phyloP scores from a whole-genome alignment of 1,140 invertebrate genomes.

The Lutraria rhynchaena region DNA sequence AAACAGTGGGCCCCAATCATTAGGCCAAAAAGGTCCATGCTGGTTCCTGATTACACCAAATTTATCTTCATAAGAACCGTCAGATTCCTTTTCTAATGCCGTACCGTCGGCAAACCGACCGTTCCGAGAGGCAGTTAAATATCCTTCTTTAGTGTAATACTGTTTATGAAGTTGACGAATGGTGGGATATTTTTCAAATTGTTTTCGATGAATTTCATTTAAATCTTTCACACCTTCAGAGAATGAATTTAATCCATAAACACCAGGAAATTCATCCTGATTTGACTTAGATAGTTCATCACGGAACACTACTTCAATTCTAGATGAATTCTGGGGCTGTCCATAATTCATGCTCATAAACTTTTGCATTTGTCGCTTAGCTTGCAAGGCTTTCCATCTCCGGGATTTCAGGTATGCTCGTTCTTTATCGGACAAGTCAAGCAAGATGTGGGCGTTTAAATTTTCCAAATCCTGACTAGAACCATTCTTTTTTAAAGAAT shows the following conservation, averaged over 20 bases:
- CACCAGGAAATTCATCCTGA: constrained; percentile 76
- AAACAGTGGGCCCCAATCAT: constrained; percentile 76
- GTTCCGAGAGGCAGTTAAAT: constrained; percentile 70
- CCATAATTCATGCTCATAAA: constrained; percentile 69
- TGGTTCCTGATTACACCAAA: constrained; percentile 76
- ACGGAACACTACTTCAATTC: constrained; percentile 72
- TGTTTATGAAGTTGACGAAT: constrained; percentile 69
- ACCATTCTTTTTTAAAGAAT: constrained; percentile 45
- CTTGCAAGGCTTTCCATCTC: constrained; percentile 72
- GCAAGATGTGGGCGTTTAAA: constrained; percentile 72
- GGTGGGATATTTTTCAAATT: constrained; percentile 66
- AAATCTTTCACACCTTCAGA: constrained; percentile 74
- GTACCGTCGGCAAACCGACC: constrained; percentile 75
- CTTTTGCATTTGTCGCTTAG: constrained; percentile 66
- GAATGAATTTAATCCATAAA: constrained; percentile 73
- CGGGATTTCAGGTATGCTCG: constrained; percentile 65
- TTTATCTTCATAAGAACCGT: constrained; percentile 77
- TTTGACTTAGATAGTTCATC: constrained; percentile 75
- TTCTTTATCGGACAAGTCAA: constrained; percentile 70
- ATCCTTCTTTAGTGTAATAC: constrained; percentile 78
- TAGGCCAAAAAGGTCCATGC: constrained; percentile 81
- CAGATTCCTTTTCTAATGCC: constrained; percentile 62
- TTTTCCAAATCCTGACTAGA: constrained; percentile 59
- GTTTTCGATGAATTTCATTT: constrained; percentile 59
- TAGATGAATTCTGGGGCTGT: constrained; percentile 39